Evolutionary conservation across 2,113 vertebrate species (phyloP), one percentile per base, ranked within the genome.

Genomic region (Romanogobio albipinnatus): DNA sequence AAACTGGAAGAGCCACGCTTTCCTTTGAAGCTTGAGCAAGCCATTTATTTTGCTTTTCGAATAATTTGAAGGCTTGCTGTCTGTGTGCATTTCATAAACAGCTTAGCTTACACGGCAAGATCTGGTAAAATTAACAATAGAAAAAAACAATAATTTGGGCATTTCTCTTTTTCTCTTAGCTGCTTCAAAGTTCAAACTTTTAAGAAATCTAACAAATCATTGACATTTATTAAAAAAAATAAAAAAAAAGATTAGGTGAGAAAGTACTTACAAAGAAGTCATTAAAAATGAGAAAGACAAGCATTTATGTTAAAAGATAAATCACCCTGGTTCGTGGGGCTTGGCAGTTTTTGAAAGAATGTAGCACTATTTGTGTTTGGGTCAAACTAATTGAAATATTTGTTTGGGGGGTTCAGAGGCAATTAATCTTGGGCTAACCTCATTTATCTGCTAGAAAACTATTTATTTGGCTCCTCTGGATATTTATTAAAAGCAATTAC

Each of bases 401-500:
- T 87, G 86, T 82, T 86, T 81, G 71, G 43, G 80, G 58, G 78
- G 29, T 86, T 87, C 80, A 26, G 70, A 70, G 39, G 87, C 84
- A 88, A 89, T 89, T 89, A 82, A 89, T 89, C 88, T 86, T 82
- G 73, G 84, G 73, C 74, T 59, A 86, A 81, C 59, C 53, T 79
- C 61, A 29, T 89, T 89, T 89, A 89, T 86, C 77, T 74, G 53
- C 79, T 56, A 53, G 73, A 77, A 85, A 83, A 58, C 36, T 14
- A 87, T 88, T 89, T 84, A 76, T 87, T 86, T 14, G 33, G 58
- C 82, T 85, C 78, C 86, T 83, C 49, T 73, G 80, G 76, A 87
- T 84, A 84, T 89, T 91, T 88, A 90, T 85, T 85, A 88, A 89
- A 87, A 62, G 68, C 87, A 90, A 90, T 89, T 88, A 87, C 61